These are phyloP conservation scores for Saxidomus purpurata DNA, from an alignment of 1,140 invertebrate species.

Conservation along the genomic window DNA sequence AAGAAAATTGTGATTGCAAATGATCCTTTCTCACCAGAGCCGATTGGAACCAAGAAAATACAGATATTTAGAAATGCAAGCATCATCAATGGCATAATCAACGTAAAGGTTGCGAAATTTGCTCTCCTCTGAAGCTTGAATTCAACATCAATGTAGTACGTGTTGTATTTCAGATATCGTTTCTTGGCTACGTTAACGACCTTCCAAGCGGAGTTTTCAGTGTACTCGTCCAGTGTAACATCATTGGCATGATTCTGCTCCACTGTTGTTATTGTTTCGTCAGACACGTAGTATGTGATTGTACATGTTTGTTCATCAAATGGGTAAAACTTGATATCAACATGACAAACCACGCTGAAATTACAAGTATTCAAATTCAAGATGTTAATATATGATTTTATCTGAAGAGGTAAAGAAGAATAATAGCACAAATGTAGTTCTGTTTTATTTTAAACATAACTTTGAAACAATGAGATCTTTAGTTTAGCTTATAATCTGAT, in stretches of 20 bases:
- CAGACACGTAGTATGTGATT: constrained; percentile 2
- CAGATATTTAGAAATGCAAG: constrained; percentile 25
- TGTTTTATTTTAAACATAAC: background rate
- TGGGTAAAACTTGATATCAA: constrained; percentile 29
- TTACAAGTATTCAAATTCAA: background rate
- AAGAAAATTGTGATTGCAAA: constrained; percentile 28
- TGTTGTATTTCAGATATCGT: background rate
- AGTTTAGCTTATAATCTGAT: no score
- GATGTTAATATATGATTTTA: no score
- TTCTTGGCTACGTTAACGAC: background rate
- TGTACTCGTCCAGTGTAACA: background rate
- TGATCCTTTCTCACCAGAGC: constrained; percentile 24
- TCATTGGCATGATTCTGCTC: background rate
- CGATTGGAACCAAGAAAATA: constrained; percentile 25
- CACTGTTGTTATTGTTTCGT: background rate
- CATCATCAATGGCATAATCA: constrained; percentile 27
- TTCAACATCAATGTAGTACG: background rate
- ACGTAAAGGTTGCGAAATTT: constrained; percentile 8
- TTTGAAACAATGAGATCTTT: background rate
- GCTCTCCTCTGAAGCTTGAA: background rate
- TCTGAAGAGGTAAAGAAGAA: no score
- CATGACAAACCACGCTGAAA: constrained; percentile 17
- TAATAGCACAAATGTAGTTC: background rate
- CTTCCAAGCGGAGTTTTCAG: constrained; percentile 15
- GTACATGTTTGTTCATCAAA: constrained; percentile 38